Conservation (phyloP, 2,797 vertebrate genomes). For the Vireo griseus region DNA sequence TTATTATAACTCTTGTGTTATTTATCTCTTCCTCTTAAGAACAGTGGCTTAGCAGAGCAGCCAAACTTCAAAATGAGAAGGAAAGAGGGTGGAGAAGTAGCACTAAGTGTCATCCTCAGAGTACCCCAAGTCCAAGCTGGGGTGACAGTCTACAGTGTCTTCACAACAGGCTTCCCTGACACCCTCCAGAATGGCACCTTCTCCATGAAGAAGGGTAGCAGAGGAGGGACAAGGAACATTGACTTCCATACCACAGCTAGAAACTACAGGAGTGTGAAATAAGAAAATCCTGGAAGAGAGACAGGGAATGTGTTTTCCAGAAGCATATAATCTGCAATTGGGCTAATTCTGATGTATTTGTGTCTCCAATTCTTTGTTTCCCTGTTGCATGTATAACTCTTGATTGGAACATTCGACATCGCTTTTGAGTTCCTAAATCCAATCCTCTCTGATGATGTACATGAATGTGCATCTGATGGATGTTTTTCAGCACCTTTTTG, state of each 20-base stretch:
- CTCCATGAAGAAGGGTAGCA: not conserved
- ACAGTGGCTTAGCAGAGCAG: not conserved
- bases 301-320: conserved; percentile 67
- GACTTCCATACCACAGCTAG: not conserved
- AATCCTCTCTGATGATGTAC: conserved; percentile 70
- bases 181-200: not conserved
- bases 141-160: not conserved
- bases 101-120: not conserved
- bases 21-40: not conserved
- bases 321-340: conserved; percentile 75
- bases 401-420: conserved; percentile 75
- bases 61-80: not conserved
- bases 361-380: conserved; percentile 73
- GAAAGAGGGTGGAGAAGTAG: not conserved
- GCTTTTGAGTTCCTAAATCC: conserved; percentile 75
- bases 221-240: not conserved
- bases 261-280: conserved; percentile 27
- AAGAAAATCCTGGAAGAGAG: conserved; percentile 57
- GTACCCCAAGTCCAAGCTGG: not conserved
- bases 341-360: conserved; percentile 74
- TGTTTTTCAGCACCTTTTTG: conserved; percentile 80
- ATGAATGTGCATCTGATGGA: conserved; percentile 77
- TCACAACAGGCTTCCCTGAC: not conserved
- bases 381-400: conserved; percentile 71
- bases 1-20: not conserved